phyloP scores from a whole-genome alignment of 2,888 invertebrate species.

The Trissonchulus sp. region DNA sequence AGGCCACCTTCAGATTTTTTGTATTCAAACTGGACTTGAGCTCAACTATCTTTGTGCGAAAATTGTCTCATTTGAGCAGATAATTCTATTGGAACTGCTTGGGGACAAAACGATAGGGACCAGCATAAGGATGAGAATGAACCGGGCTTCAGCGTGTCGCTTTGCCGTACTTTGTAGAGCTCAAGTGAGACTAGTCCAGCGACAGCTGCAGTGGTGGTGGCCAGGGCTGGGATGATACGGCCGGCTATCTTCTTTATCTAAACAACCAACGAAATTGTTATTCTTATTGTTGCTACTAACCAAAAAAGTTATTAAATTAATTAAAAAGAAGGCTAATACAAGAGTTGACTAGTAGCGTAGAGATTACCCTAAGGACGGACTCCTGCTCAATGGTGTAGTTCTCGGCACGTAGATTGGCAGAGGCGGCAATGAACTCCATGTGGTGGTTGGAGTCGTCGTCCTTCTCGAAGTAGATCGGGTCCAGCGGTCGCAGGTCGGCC shows the following conservation, averaged over 20 bases:
- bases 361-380: slow-evolving; percentile 79
- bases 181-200: slow-evolving; percentile 89
- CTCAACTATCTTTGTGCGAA: no score
- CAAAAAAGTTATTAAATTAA: background rate
- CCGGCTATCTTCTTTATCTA: slow-evolving; percentile 79
- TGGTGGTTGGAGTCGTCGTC: slow-evolving; percentile 96
- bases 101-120: no score
- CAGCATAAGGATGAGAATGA: no score
- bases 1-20: no score
- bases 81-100: no score
- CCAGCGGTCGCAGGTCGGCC: slow-evolving; percentile 55
- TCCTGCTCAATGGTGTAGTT: slow-evolving; percentile 93
- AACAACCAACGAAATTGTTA: background rate
- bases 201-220: slow-evolving; percentile 94
- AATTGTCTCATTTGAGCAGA: no score
- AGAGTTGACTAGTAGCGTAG: no score
- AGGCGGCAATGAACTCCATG: slow-evolving; percentile 97
- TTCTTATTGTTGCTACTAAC: background rate
- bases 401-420: slow-evolving; percentile 88
- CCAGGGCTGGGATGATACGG: slow-evolving; percentile 98
- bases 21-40: no score
- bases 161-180: slow-evolving; percentile 60
- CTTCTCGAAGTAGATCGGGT: slow-evolving; percentile 93
- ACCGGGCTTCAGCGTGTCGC: no score
- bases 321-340: no score